phyloP scores from a whole-genome alignment of 1,140 invertebrate genomes.

The Aleiodes sp. region DNA sequence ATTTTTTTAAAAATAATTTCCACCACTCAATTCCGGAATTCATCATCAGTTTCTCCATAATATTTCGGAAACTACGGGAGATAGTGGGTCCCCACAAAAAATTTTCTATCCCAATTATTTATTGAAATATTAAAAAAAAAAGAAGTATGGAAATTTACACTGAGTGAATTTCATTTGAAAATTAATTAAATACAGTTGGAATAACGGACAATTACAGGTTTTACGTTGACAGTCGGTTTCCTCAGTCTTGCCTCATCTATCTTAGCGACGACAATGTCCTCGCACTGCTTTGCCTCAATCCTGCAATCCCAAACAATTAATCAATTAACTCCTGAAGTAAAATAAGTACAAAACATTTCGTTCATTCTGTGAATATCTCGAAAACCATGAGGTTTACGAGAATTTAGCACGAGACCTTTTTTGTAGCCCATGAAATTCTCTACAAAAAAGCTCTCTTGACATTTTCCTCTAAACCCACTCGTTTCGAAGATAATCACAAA shows the following conservation, averaged over 20 bases:
- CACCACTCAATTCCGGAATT: too few relatives aligned
- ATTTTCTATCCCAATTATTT: background rate
- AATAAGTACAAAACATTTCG: constrained; percentile 14
- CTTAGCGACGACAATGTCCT: constrained; percentile 66
- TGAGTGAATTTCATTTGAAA: background rate
- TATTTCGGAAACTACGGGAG: too few relatives aligned
- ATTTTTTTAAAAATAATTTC: too few relatives aligned
- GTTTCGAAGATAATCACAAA: too few relatives aligned
- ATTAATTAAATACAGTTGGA: background rate
- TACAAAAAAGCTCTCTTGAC: too few relatives aligned
- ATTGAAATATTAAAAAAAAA: background rate
- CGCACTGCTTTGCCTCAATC: constrained; percentile 68
- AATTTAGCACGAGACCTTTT: too few relatives aligned
- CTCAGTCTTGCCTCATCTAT: constrained; percentile 59
- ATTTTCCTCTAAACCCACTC: too few relatives aligned
- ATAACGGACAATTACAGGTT: constrained; percentile 49
- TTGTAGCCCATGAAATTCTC: too few relatives aligned
- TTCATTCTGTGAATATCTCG: background rate
- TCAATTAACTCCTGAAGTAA: constrained; percentile 7
- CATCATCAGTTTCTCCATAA: too few relatives aligned
- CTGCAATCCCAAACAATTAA: constrained; percentile 54
- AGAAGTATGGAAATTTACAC: background rate
- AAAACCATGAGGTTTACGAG: too few relatives aligned
- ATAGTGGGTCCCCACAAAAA: background rate
- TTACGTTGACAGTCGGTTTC: constrained; percentile 56